Conservation (phyloP, 1,140 invertebrate genomes). For the Panulirus ornatus region DNA sequence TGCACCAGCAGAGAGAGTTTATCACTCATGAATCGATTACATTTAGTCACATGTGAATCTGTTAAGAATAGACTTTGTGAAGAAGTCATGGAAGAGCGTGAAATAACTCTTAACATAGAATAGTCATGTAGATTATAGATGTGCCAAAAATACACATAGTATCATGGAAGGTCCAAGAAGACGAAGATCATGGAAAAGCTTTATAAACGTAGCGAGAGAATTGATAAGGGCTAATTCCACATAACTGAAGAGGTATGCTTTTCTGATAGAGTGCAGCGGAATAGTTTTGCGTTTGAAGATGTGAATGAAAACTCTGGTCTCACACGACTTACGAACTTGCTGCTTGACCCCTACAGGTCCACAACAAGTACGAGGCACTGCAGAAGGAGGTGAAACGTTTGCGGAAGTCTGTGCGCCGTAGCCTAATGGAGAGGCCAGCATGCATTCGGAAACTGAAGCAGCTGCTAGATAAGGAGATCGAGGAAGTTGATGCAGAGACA, state of each 20-base stretch:
- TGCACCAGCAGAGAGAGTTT: no score
- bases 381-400: slow-evolving; percentile 72
- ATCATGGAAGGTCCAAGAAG: neutral
- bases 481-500: slow-evolving; percentile 71
- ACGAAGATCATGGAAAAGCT: neutral
- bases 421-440: slow-evolving; percentile 67
- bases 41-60: no score
- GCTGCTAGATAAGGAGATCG: slow-evolving; percentile 68
- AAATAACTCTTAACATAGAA: no score
- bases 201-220: neutral
- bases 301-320: no score
- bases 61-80: no score
- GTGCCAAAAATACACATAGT: no score
- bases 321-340: no score
- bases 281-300: no score
- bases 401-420: slow-evolving; percentile 61
- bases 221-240: neutral
- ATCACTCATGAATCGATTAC: no score
- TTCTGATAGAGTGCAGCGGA: slow-evolving; percentile 4
- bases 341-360: slow-evolving; percentile 50
- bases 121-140: no score
- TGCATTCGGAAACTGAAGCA: slow-evolving; percentile 63
- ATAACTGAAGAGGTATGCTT: slow-evolving; percentile 14
- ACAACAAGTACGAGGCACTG: slow-evolving; percentile 74
- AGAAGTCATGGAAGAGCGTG: no score